These are phyloP conservation scores for Diplosoma virens DNA, from an alignment of 23 tunicate genomes.

Conservation along the genomic window DNA sequence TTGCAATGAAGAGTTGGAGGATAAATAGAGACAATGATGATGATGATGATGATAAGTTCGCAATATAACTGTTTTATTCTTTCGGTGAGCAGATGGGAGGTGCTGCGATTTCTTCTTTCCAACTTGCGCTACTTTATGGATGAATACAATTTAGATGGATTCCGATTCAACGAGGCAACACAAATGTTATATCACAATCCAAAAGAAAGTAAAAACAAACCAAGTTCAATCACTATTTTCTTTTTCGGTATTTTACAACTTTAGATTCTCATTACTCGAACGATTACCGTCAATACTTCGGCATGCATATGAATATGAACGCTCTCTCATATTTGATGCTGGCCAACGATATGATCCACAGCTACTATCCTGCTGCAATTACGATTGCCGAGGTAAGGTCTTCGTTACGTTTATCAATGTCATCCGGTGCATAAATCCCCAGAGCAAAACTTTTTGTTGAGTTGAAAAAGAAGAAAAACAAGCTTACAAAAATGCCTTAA, in stretches of 20 bases:
- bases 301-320: conserved; percentile 73
- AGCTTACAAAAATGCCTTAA: no score
- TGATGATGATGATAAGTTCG: no score
- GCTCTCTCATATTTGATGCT: conserved; percentile 70
- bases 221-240: background rate
- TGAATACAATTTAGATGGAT: conserved; percentile 49
- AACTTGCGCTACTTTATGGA: conserved; percentile 44
- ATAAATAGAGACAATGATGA: no score
- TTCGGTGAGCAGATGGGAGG: conserved; percentile 59
- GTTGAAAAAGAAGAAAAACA: no score
- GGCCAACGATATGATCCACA: conserved; percentile 72
- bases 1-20: no score
- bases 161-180: conserved; percentile 28
- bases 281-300: conserved; percentile 79
- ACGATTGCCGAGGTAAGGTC: conserved; percentile 82
- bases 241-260: background rate
- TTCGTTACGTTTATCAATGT: no score
- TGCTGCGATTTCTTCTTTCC: conserved; percentile 36
- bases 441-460: no score
- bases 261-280: conserved; percentile 61
- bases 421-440: no score
- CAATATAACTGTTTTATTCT: no score
- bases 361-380: conserved; percentile 51
- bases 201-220: background rate
- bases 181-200: conserved; percentile 40